Base-by-base conservation (phyloP, 2,888 invertebrate species). In the Strigamia transsilvanica region DNA sequence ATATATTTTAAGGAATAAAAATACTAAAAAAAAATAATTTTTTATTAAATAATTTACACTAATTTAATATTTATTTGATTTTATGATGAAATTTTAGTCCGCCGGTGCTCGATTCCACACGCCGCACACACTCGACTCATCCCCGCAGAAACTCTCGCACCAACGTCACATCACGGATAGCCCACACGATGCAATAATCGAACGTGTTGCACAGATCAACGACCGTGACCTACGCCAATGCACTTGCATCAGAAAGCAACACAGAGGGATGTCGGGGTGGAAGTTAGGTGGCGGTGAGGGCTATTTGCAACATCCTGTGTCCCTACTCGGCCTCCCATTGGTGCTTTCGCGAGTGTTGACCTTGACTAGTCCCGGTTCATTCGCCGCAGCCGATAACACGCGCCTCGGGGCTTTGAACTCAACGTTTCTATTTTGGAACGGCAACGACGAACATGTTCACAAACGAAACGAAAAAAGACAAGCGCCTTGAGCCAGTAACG, bases 401-500 rank as follows among this genome's bases (percentile, higher is more conserved):
- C 46, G 46, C 46, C 46, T 46, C 46, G 46, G 46, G 46, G 46
- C 46, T 46, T 46, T 46, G 46, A 46, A 46, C 46, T 46, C 46
- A 13, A 2, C 2, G 46, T 46, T 46, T 46, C 46, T 46, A 46
- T 46, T 46, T 46, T 46, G 46, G 46, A 46, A 10, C 46, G 46
- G 3, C 34, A 34, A 34, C n/a, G n/a, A 34, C 34, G 34, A 5
- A 5, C 34, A 34, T 5, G 7, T 34, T 7, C 34, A 5, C 34
- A 46, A 46, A 46, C 4, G 12, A 46, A 46, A 46, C 4, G 10
- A 10, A 46, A 46, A 46, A 15, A 46, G 46, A 10, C 4, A 15
- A 46, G 10, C 46, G 15, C 46, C 46, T 46, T 46, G 15, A 15
- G 15, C 12, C 3, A 3, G 46, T 46, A 46, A 46, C 46, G 34